Percentiles rank a stretch among this genome's conserved stretches.
phyloP scores from a whole-genome alignment of 2,113 vertebrate species.

The Seriola aureovittata region DNA sequence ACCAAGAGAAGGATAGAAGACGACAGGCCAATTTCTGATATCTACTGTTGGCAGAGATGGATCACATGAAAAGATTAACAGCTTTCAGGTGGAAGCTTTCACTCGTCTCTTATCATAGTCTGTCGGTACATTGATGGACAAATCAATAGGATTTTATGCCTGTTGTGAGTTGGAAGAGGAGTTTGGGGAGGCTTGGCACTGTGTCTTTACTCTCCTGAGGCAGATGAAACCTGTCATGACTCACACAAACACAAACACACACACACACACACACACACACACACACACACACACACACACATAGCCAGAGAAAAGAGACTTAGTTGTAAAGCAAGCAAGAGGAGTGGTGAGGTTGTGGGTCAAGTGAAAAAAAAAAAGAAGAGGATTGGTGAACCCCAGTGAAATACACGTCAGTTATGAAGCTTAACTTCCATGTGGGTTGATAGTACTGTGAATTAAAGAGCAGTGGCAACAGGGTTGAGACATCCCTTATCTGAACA shows the following conservation, averaged over 20 bases:
- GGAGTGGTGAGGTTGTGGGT: constrained; percentile 8
- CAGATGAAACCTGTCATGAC: constrained; percentile 21
- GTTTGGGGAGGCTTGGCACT: neutral
- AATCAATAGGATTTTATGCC: constrained; percentile 46
- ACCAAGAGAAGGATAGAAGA: neutral
- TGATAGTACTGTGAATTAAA: neutral
- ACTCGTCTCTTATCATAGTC: constrained; percentile 8
- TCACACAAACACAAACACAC: neutral
- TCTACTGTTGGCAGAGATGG: neutral
- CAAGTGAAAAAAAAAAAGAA: neutral
- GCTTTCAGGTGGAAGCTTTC: constrained; percentile 26
- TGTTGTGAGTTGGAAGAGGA: constrained; percentile 4
- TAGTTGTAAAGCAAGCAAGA: neutral
- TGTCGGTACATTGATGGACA: constrained; percentile 1
- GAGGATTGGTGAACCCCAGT: neutral
- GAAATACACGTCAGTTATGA: constrained; percentile 1
- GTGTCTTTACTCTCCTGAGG: constrained; percentile 25
- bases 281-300: neutral
- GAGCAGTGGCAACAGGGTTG: constrained; percentile 5
- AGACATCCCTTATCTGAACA: neutral
- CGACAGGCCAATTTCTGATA: neutral
- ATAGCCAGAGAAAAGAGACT: neutral
- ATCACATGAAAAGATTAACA: constrained; percentile 23
- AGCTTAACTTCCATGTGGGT: neutral
- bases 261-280: neutral